Evolutionary conservation across 2,888 invertebrate species (phyloP).

Genomic region (Sinelater perroti): DNA sequence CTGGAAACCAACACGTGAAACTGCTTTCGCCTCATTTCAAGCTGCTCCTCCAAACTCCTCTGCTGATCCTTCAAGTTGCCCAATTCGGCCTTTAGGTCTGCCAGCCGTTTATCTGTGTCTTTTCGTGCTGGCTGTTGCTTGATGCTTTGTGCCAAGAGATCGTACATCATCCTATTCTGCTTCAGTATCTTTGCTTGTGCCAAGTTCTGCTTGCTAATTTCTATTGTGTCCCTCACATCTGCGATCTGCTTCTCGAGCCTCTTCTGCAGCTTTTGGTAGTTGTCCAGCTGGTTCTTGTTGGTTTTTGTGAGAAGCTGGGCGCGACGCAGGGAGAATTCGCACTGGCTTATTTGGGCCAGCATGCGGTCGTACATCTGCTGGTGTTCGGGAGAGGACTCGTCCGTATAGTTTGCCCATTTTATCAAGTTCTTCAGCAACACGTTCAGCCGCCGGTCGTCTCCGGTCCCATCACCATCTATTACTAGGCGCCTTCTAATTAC

Average conservation of each 20-base stretch:
- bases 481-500: constrained; percentile 89
- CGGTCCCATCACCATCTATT: constrained; percentile 97
- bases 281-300: constrained; percentile 84
- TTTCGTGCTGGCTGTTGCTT: constrained; percentile 89
- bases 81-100: constrained; percentile 77
- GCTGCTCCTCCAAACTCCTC: constrained; percentile 76
- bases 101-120: constrained; percentile 76
- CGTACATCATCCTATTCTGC: constrained; percentile 92
- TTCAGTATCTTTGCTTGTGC: constrained; percentile 85
- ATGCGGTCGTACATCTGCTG: constrained; percentile 80
- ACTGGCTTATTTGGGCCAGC: constrained; percentile 83
- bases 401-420: constrained; percentile 78
- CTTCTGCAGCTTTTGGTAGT: constrained; percentile 80
- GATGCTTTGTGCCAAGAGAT: constrained; percentile 90
- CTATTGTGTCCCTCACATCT: constrained; percentile 81
- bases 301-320: constrained; percentile 81
- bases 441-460: constrained; percentile 91
- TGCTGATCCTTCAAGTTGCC: constrained; percentile 74
- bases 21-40: constrained; percentile 86
- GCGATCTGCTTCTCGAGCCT: constrained; percentile 83
- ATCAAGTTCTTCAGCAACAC: constrained; percentile 83
- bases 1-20: constrained; percentile 89
- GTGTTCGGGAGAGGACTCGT: constrained; percentile 73
- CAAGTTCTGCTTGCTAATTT: constrained; percentile 81
- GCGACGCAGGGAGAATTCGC: constrained; percentile 87